Conservation (phyloP, 2,888 invertebrate species). For the Pocota personata region DNA sequence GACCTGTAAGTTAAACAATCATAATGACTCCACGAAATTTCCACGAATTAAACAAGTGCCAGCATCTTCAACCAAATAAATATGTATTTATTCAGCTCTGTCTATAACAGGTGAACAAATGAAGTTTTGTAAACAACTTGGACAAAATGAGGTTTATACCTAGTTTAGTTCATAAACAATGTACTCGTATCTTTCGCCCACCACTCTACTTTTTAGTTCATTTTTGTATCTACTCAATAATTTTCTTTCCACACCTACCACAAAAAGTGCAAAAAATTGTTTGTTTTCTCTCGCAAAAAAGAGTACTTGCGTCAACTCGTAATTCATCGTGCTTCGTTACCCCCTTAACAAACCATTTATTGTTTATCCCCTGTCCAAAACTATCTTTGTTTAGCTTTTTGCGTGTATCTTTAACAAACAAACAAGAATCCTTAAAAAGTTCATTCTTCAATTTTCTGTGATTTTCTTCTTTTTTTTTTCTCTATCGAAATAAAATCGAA, state of each 20-base stretch:
- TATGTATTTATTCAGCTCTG: neutral
- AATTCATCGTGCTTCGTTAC: constrained; percentile 1
- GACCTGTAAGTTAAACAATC: neutral
- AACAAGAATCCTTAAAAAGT: neutral
- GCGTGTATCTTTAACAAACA: constrained; percentile 3
- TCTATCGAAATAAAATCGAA: neutral
- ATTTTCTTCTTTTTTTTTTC: neutral
- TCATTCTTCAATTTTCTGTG: neutral
- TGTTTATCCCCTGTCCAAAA: neutral
- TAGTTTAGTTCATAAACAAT: no score
- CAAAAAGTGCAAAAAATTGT: neutral
- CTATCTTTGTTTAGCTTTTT: neutral
- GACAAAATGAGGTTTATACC: neutral
- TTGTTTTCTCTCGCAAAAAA: neutral
- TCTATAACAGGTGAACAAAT: neutral
- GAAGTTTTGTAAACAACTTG: neutral
- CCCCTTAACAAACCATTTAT: neutral
- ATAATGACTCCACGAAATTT: neutral
- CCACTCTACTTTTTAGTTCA: no score
- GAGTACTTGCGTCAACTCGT: constrained; percentile 2
- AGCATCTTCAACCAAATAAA: neutral
- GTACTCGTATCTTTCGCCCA: no score
- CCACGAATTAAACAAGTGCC: neutral
- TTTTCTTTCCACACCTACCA: neutral
- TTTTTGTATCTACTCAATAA: neutral